Conservation (phyloP, 2,113 vertebrate genomes). For the Alethe castanea region DNA sequence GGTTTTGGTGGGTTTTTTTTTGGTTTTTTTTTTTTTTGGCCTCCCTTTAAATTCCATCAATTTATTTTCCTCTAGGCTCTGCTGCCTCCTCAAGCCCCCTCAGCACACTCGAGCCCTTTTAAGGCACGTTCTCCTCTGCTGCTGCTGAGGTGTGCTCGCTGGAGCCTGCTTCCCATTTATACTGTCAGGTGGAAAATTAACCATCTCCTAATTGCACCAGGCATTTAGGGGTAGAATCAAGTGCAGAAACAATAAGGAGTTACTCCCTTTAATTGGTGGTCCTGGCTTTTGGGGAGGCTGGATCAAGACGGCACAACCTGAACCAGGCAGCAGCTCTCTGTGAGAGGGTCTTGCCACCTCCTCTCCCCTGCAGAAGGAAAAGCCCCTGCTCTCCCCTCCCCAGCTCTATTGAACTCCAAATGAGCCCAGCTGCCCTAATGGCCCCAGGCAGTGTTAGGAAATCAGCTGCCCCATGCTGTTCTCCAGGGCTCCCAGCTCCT, state of each 20-base stretch:
- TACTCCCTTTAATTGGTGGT: not conserved
- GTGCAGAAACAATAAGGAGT: not conserved
- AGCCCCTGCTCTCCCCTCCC: not conserved
- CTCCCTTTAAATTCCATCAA: not conserved
- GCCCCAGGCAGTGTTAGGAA: conserved; percentile 38
- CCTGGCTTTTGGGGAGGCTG: not conserved
- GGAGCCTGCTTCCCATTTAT: not conserved
- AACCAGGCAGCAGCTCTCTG: not conserved
- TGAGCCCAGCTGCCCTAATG: conserved; percentile 15
- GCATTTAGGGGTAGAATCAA: not conserved
- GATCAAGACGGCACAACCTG: not conserved
- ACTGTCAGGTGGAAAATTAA: not conserved
- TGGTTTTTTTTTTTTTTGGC: too few species aligned
- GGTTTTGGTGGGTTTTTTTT: not conserved
- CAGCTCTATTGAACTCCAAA: not conserved
- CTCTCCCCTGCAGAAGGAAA: not conserved
- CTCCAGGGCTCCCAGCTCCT: not conserved
- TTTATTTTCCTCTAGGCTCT: not conserved
- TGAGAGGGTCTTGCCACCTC: not conserved
- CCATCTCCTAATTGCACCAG: not conserved
- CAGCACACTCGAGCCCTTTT: rapidly evolving
- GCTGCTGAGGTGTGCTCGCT: rapidly evolving
- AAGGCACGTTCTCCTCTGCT: rapidly evolving
- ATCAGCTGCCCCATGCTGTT: not conserved
- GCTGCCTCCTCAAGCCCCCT: not conserved